Evolutionary conservation across 1,140 invertebrate genomes (phyloP).

Genomic region (Zaprionus kolodkinae): DNA sequence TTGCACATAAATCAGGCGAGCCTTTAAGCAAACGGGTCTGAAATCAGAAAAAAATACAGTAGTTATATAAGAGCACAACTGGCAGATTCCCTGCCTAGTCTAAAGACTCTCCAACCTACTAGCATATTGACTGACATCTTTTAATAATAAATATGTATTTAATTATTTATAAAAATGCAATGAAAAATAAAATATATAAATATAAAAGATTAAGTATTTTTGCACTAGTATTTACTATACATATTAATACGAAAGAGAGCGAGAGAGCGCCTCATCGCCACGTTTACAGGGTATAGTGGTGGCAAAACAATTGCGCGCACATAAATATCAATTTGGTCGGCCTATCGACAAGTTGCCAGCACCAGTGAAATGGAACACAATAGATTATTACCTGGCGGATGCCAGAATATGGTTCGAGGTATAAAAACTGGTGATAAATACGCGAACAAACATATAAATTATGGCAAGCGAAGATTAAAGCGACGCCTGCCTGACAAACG

Average conservation of each 20-base stretch:
- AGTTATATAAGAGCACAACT: not conserved
- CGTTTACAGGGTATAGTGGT: slow-evolving; percentile 11
- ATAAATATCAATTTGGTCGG: slow-evolving; percentile 67
- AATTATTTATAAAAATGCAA: no score
- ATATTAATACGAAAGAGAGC: not conserved
- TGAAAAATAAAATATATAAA: no score
- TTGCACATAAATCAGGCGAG: slow-evolving; percentile 40
- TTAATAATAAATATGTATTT: no score
- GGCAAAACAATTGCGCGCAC: slow-evolving; percentile 36
- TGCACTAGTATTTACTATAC: no score
- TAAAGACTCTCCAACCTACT: no score
- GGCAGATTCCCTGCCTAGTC: not conserved
- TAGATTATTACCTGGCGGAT: slow-evolving; percentile 47
- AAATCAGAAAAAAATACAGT: not conserved
- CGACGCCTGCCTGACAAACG: slow-evolving; percentile 29
- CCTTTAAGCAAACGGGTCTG: slow-evolving; percentile 32
- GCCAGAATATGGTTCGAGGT: slow-evolving; percentile 16
- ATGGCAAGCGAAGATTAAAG: slow-evolving; percentile 39
- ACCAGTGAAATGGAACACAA: slow-evolving; percentile 48
- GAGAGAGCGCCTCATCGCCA: no score
- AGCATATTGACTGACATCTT: no score
- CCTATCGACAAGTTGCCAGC: slow-evolving; percentile 40
- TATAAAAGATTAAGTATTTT: not conserved
- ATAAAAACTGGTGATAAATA: slow-evolving; percentile 31
- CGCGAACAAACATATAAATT: slow-evolving; percentile 47